These are phyloP conservation scores for Melanostoma scalare DNA, from an alignment of 2,888 invertebrate species.

Conservation along the genomic window DNA sequence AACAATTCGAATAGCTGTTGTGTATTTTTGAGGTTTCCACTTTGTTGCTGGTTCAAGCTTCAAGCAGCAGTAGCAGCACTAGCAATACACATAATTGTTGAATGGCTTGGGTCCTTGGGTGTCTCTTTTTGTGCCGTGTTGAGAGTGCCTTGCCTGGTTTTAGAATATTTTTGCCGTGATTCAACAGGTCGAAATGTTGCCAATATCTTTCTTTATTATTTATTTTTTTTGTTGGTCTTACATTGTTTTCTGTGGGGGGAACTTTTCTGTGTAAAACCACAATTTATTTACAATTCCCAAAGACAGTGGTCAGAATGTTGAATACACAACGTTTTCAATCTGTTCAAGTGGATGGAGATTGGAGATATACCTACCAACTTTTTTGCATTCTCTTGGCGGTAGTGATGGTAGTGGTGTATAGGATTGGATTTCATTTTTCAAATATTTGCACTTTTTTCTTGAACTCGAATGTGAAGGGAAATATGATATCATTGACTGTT, in stretches of 20 bases:
- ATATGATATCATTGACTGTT: constrained; percentile 27
- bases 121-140: constrained; percentile 25
- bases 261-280: constrained; percentile 38
- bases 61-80: constrained; percentile 10
- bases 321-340: not conserved
- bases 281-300: constrained; percentile 16
- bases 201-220: constrained; percentile 13
- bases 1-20: constrained; percentile 37
- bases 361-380: not conserved
- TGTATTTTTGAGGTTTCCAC: constrained; percentile 63
- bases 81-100: not conserved
- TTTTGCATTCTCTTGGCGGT: not conserved
- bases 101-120: constrained; percentile 15
- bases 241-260: constrained; percentile 15
- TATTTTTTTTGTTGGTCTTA: constrained; percentile 15
- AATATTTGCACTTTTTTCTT: constrained; percentile 57
- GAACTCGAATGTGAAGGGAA: constrained; percentile 29
- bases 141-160: constrained; percentile 47
- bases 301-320: constrained; percentile 40
- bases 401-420: not conserved
- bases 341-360: no score
- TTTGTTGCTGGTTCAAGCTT: constrained; percentile 16
- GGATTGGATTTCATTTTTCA: constrained; percentile 57
- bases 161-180: constrained; percentile 59
- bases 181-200: constrained; percentile 68